Base-by-base conservation (phyloP, 2,113 vertebrate genomes). In the Cololabis saira region DNA sequence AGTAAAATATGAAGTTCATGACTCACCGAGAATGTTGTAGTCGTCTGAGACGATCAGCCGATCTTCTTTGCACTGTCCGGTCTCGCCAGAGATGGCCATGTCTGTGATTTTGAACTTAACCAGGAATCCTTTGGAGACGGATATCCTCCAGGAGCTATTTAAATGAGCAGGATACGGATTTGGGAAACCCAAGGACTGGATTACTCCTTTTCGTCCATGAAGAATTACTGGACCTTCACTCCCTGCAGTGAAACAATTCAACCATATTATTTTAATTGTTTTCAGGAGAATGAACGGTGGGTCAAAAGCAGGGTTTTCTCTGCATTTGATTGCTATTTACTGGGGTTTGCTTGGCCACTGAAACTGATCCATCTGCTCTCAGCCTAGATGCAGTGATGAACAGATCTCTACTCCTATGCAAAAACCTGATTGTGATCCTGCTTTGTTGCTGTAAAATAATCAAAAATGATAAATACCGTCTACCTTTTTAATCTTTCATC, bases 171-270 rank as follows among this genome's bases (percentile, higher is more conserved):
- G 92, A 70, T 93, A 93, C 1, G 89, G 21, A 41, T 88, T 76
- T 22, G 90, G 93, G 75, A 86, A 93, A 27, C 87, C 92, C 64
- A 41, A 24, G 5, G 93, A 91, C 27, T 89, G 81, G 67, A 94
- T 56, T 24, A 76, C 63, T 18, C 92, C 93, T 69, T 92, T 93
- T 15, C 88, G 82, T 7, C 91, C 92, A 2, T 17, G 8, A 14
- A 89, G 70, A 14, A 82, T 61, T 5, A 76, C 66, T 4, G 78
- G 56, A 43, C 77, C 89, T 1, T 61, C 89, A 53, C 83, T 83
- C 19, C 87, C 92, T 45, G 86, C 22, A n/a, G 15, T 4, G 3
- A 63, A 58, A 68, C 17, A 59, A 55, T 22, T 56, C 17, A 45
- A 51, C 13, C 13, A 55, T 17, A 42, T 62, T 44, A 42, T 57